A percentile compares a stretch with the other conserved stretches of the same genome.
Evolutionary conservation across 1,140 invertebrate genomes (phyloP).

Genomic region (Polypedilum vanderplanki): DNA sequence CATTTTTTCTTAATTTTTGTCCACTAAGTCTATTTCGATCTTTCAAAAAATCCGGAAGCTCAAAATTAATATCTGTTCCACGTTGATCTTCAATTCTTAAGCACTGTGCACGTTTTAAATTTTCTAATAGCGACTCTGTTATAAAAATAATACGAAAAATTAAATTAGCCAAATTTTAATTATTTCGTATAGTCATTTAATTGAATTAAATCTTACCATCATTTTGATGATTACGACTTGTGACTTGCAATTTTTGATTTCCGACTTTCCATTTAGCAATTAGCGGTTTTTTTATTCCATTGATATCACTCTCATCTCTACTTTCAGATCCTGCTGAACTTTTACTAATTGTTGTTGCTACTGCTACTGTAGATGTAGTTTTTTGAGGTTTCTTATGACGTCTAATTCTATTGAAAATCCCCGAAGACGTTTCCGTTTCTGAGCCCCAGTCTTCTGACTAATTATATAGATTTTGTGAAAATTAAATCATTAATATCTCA

Average conservation of each 20-base stretch:
- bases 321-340: background rate
- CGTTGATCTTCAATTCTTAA: conserved; percentile 72
- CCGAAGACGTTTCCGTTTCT: conserved; percentile 54
- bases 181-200: background rate
- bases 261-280: conserved; percentile 64
- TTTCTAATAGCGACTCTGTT: conserved; percentile 61
- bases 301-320: conserved; percentile 24
- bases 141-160: background rate
- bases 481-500: conserved; percentile 34
- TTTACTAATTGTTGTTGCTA: background rate
- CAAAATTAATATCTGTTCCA: conserved; percentile 72
- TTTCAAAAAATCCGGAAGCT: conserved; percentile 72
- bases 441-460: conserved; percentile 68
- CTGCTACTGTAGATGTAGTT: conserved; percentile 26
- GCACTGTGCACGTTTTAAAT: conserved; percentile 66
- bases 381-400: conserved; percentile 42
- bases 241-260: conserved; percentile 55
- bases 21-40: conserved; percentile 46
- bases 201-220: conserved; percentile 48
- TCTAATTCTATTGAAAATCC: conserved; percentile 60
- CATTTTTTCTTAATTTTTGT: conserved; percentile 36
- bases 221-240: conserved; percentile 55
- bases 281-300: conserved; percentile 48
- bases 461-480: conserved; percentile 39
- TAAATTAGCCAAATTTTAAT: conserved; percentile 22